A percentile compares a stretch with the other conserved stretches of the same genome.
phyloP scores from a whole-genome alignment of 2,888 invertebrate species.

The Cerastis leucographa region DNA sequence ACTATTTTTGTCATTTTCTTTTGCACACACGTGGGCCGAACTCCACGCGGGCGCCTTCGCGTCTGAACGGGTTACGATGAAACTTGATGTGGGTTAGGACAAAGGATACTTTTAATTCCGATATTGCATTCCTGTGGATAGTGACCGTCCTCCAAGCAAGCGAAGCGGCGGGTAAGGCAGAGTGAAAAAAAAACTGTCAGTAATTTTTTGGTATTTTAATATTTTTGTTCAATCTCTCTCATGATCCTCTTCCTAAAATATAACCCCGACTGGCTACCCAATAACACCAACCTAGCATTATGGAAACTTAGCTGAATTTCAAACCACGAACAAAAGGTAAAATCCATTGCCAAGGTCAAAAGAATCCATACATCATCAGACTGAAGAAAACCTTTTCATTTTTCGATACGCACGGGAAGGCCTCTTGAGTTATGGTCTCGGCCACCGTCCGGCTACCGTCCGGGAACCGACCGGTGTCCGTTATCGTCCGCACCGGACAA shows the following conservation, averaged over 20 bases:
- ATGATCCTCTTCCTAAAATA: neutral
- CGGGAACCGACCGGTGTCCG: slow-evolving; percentile 44
- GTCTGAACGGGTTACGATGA: neutral
- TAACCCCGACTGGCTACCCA: neutral
- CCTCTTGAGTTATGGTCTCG: slow-evolving; percentile 60
- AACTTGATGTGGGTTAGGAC: neutral
- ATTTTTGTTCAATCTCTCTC: neutral
- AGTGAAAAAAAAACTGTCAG: no score
- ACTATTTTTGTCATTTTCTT: no score
- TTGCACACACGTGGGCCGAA: no score
- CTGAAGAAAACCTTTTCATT: slow-evolving; percentile 58
- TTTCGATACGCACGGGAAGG: slow-evolving; percentile 59
- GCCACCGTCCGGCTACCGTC: slow-evolving; percentile 39
- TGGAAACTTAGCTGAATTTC: neutral
- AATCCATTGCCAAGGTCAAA: slow-evolving; percentile 45
- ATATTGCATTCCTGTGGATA: neutral
- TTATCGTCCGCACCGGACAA: slow-evolving; percentile 62
- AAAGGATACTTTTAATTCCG: neutral
- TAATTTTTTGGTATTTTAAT: neutral
- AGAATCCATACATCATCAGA: slow-evolving; percentile 39
- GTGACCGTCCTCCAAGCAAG: neutral
- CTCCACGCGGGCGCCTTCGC: no score
- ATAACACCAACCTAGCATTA: neutral
- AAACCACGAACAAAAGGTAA: slow-evolving; percentile 8
- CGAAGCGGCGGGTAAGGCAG: neutral